Evolutionary conservation across 2,113 vertebrate species (phyloP), one percentile per base, ranked within the genome.

Genomic region (Myiagra hebetior): DNA sequence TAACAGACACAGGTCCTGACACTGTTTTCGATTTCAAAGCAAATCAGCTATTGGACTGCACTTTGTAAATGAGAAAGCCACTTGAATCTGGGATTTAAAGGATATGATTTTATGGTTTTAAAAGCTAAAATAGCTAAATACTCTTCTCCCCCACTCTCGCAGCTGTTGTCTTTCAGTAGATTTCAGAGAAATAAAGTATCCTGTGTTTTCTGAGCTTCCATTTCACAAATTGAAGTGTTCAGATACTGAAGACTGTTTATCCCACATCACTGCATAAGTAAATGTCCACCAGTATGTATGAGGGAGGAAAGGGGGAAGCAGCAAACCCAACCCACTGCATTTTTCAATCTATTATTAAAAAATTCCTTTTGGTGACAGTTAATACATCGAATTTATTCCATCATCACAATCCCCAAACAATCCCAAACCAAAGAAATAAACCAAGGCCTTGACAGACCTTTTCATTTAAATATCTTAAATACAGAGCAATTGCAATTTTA

Each of bases 41-140:
- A 79, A 64, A 64, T 88, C 95, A 86, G 76, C 67, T 80, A 55
- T 50, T 84, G 75, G 92, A 56, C 74, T 68, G 55, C 17, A 62
- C 92, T 94, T 64, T 83, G 49, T 86, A 63, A 94, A 95, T 82
- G 67, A 96, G 63, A 73, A 53, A 39, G 39, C 11, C 77, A 83
- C 76, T 94, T 69, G 62, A 55, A 84, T 72, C 28, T 77, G 46
- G 9, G n/a, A 79, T 94, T 96, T 95, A 91, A 91, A 91, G 23
- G 2, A 76, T 83, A 28, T 82, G 28, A 35, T 57, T 57, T 24
- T 52, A 49, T 31, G 10, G 9, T 68, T 89, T 75, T 68, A 27
- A 74, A 72, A 86, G 65, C 44, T 28, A 59, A 89, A 92, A 35
- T 8, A 31, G 26, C 14, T 46, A 53, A 73, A 74, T 73, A 39